These are phyloP conservation scores for Sebastolobus altivelis DNA, from an alignment of 2,797 vertebrate genomes.

Conservation along the genomic window DNA sequence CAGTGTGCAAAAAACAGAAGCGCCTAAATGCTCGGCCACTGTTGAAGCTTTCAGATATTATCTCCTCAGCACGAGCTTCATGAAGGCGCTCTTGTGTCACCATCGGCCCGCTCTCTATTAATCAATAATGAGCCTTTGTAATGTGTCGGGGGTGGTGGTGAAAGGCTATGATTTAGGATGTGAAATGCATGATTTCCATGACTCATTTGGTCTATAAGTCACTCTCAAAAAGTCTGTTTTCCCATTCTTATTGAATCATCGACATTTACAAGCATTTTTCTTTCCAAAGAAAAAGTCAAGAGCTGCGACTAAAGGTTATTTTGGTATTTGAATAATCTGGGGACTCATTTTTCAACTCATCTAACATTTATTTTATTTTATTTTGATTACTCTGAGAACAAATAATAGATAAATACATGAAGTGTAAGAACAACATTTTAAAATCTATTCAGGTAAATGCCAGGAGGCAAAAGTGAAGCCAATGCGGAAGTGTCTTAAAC, in stretches of 20 bases:
- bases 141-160: constrained; percentile 5
- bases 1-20: constrained; percentile 54
- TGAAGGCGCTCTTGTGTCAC: constrained; percentile 53
- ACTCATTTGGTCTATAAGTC: constrained; percentile 50
- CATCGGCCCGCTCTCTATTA: constrained; percentile 28
- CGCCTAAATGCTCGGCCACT: constrained; percentile 42
- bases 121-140: constrained; percentile 61
- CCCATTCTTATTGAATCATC: constrained; percentile 35
- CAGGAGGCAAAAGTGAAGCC: no score
- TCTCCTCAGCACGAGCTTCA: constrained; percentile 51
- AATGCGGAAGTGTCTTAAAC: no score
- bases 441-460: background rate
- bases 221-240: constrained; percentile 15
- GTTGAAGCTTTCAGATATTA: constrained; percentile 61
- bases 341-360: background rate
- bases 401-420: background rate
- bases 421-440: background rate
- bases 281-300: constrained; percentile 7
- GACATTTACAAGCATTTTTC: constrained; percentile 18
- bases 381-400: background rate
- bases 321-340: background rate
- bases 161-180: constrained; percentile 44
- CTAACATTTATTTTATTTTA: background rate
- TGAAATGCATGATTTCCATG: constrained; percentile 53
- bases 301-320: constrained; percentile 8